Evolutionary conservation across 2,888 invertebrate genomes (phyloP), one percentile per base, ranked within the genome.

Genomic region (Drosophila barbarae): DNA sequence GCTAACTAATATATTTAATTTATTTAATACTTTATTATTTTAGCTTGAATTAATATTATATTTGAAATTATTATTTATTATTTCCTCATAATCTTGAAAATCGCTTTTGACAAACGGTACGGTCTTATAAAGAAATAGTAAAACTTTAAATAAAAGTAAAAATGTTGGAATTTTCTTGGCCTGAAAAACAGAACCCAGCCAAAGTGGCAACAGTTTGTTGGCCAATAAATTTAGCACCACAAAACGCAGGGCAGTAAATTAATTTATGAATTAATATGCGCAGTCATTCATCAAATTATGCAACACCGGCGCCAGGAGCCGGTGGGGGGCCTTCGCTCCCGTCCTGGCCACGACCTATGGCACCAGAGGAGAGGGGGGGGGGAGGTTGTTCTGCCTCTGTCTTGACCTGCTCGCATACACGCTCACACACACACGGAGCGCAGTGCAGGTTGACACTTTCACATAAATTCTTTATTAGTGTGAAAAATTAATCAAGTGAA

Each of bases 401-500:
- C 84, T 79, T 79, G 79, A 79, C 79, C 79, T 82, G 79, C 76
- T 60, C 77, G 59, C 60, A 61, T 49, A 50, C 30, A 44, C 44
- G 18, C 39, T 35, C 42, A 34, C 21, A 13, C 21, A 23, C 39
- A 35, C 42, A 35, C 15, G 64, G 66, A 61, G 75, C 76, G 84
- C 78, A 84, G 39, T 81, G 76, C 78, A 79, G 80, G 80, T 79
- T 85, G 85, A 80, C 80, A 85, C 77, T 82, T 80, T 73, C 67
- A 70, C 74, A 81, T 81, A 80, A 81, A 81, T 81, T 85, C 77
- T 85, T 85, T 85, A 81, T 81, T 77, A 80, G 85, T 80, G 74
- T 80, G 73, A 85, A 83, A 85, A 81, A 85, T 83, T 81, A 83
- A 85, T 85, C 84, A 81, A 85, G 71, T 79, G 57, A 84, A 74